Conservation (phyloP, 2,113 vertebrate species). For the Orthonyx spaldingii region DNA sequence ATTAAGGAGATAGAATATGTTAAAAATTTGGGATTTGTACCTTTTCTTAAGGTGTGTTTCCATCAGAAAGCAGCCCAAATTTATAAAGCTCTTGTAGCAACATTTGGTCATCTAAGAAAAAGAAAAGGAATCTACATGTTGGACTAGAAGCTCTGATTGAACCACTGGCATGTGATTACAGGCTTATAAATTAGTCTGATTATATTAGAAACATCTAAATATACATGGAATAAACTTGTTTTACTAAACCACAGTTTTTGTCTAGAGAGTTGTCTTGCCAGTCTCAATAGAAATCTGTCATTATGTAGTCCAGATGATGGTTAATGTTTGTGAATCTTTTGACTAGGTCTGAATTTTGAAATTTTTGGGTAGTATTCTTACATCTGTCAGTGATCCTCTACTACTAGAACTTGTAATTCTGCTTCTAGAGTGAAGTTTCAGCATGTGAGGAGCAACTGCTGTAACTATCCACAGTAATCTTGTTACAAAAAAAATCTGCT, state of each 20-base stretch:
- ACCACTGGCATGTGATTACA: neutral
- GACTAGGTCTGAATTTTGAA: neutral
- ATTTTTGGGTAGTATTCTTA: neutral
- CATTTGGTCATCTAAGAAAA: neutral
- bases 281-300: neutral
- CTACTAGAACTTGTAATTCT: neutral
- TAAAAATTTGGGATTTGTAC: neutral
- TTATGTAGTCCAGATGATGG: neutral
- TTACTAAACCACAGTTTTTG: neutral
- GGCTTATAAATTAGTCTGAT: neutral
- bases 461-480: neutral
- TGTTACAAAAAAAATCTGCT: neutral
- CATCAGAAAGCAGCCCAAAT: neutral
- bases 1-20: neutral
- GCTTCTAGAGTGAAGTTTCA: neutral
- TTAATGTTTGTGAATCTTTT: neutral
- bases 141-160: neutral
- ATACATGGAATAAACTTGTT: neutral
- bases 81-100: neutral
- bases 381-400: neutral
- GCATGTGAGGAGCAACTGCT: neutral
- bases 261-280: neutral
- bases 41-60: neutral
- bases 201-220: neutral
- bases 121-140: too few relatives aligned